Evolutionary conservation across 2,113 vertebrate genomes (phyloP).

Genomic region (Malurus melanocephalus): DNA sequence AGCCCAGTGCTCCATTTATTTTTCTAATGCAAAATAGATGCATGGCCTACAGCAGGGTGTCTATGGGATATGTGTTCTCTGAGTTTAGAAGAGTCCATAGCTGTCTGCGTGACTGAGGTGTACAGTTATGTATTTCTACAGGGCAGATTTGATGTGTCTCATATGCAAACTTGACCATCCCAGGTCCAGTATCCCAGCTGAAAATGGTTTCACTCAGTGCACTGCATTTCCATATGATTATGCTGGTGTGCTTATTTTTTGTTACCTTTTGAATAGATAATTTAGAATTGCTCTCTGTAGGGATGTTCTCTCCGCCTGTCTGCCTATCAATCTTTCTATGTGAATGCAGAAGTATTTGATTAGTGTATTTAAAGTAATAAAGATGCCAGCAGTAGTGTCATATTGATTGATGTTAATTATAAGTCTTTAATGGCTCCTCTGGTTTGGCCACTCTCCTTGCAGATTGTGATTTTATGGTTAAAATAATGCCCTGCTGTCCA

Average conservation of each 20-base stretch:
- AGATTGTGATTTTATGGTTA: slow-evolving; percentile 77
- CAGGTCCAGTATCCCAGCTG: neutral
- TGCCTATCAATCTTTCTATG: slow-evolving; percentile 68
- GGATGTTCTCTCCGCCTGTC: slow-evolving; percentile 50
- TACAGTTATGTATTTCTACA: neutral
- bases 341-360: slow-evolving; percentile 74
- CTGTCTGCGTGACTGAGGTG: neutral
- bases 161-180: neutral
- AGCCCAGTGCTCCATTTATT: neutral
- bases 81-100: neutral
- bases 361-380: slow-evolving; percentile 79
- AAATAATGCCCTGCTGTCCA: slow-evolving; percentile 73
- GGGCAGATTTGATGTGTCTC: neutral
- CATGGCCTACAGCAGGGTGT: neutral
- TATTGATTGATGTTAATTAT: slow-evolving; percentile 79
- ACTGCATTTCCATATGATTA: slow-evolving; percentile 14
- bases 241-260: slow-evolving; percentile 31
- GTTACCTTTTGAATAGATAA: slow-evolving; percentile 60
- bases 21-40: neutral
- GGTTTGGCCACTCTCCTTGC: slow-evolving; percentile 68
- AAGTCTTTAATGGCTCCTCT: slow-evolving; percentile 71
- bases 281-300: slow-evolving; percentile 60
- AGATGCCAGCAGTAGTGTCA: slow-evolving; percentile 74
- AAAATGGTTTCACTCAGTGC: neutral
- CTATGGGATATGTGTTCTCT: neutral